Evolutionary conservation across 2,113 vertebrate species (phyloP).

Genomic region (human (Homo sapiens)): DNA sequence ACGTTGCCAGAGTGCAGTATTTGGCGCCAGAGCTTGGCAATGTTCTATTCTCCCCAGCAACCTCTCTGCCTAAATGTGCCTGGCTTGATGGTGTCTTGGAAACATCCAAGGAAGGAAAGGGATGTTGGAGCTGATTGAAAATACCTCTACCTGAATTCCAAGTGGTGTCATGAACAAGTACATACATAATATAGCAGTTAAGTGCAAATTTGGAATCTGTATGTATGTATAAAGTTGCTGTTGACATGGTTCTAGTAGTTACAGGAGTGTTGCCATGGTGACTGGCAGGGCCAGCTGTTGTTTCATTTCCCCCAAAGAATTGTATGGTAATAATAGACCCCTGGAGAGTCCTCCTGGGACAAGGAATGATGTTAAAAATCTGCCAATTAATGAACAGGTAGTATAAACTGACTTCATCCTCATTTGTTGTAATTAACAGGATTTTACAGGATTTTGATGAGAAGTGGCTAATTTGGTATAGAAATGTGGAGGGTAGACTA

Average conservation of each 20-base stretch:
- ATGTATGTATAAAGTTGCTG: slow-evolving; percentile 44
- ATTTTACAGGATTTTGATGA: slow-evolving; percentile 63
- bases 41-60: neutral
- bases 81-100: neutral
- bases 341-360: slow-evolving; percentile 64
- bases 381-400: slow-evolving; percentile 78
- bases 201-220: slow-evolving; percentile 20
- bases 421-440: slow-evolving; percentile 80
- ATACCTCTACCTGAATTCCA: slow-evolving; percentile 2
- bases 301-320: slow-evolving; percentile 76
- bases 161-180: slow-evolving; percentile 38
- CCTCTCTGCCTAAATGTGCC: neutral
- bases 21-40: neutral
- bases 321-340: slow-evolving; percentile 79
- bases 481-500: slow-evolving; percentile 15
- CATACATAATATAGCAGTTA: neutral
- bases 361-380: slow-evolving; percentile 68
- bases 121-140: neutral
- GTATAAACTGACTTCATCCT: slow-evolving; percentile 63
- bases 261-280: slow-evolving; percentile 88
- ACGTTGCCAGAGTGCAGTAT: neutral
- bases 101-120: neutral
- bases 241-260: slow-evolving; percentile 77
- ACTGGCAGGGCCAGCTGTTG: slow-evolving; percentile 87
- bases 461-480: slow-evolving; percentile 53